phyloP scores from a whole-genome alignment of 2,888 invertebrate genomes.

The Sceliomorpha sp. region DNA sequence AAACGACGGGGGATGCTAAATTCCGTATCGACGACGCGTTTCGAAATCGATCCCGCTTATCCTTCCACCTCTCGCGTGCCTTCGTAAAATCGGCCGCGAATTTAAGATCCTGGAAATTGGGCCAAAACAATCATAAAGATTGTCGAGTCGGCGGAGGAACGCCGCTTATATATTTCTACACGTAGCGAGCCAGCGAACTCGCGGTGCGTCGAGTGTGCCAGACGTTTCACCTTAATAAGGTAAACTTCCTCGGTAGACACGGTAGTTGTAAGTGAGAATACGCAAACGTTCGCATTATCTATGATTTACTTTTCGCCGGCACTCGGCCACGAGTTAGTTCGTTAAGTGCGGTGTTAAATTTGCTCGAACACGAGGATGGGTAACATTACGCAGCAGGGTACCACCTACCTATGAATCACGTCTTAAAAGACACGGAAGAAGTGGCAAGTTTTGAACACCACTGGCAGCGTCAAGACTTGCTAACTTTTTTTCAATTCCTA shows the following conservation, averaged over 20 bases:
- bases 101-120: too few species aligned
- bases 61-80: too few species aligned
- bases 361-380: slow-evolving; percentile 30
- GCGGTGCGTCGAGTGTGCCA: slow-evolving; percentile 18
- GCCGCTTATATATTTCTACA: background rate
- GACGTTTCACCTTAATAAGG: slow-evolving; percentile 50
- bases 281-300: slow-evolving; percentile 55
- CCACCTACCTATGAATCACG: slow-evolving; percentile 12
- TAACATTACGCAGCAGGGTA: slow-evolving; percentile 27
- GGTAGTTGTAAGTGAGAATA: slow-evolving; percentile 47
- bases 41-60: too few species aligned
- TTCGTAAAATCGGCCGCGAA: too few species aligned
- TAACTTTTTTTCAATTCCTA: too few species aligned
- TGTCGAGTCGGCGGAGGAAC: too few species aligned
- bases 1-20: slow-evolving; percentile 32
- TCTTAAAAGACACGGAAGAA: slow-evolving; percentile 7
- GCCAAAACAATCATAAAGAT: too few species aligned
- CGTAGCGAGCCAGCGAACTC: slow-evolving; percentile 14
- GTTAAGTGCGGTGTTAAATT: slow-evolving; percentile 52
- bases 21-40: too few species aligned
- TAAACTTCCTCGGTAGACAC: slow-evolving; percentile 38
- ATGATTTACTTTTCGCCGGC: slow-evolving; percentile 51
- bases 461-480: too few species aligned
- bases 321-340: slow-evolving; percentile 51
- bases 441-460: too few species aligned